Evolutionary conservation across 2,797 vertebrate genomes (phyloP).

Genomic region (Sitta carolinensis): DNA sequence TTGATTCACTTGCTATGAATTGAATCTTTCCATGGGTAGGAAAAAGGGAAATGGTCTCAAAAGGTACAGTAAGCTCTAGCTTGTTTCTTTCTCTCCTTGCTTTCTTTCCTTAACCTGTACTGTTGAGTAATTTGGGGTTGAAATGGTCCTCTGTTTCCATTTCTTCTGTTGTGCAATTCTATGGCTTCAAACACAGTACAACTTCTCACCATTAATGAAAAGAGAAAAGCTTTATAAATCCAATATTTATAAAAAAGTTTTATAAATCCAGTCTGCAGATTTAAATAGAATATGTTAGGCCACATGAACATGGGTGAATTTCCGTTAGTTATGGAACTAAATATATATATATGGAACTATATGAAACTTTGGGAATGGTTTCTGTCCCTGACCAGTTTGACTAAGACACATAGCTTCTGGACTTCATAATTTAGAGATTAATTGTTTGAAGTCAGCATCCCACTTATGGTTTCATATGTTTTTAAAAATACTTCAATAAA

Average conservation of each 20-base stretch:
- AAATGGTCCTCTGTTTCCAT: neutral
- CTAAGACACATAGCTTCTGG: neutral
- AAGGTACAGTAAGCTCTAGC: neutral
- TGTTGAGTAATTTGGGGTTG: neutral
- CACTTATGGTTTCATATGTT: neutral
- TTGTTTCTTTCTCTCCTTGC: neutral
- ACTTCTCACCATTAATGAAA: neutral
- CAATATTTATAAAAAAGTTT: neutral
- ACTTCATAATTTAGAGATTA: neutral
- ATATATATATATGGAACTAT: neutral
- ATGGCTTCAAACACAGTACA: neutral
- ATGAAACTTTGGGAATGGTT: neutral
- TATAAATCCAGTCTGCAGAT: neutral
- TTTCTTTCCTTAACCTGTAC: neutral
- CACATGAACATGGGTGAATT: neutral
- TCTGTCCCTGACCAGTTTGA: neutral
- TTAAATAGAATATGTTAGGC: neutral
- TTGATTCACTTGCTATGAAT: neutral
- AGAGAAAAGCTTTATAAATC: neutral
- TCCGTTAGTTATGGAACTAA: neutral
- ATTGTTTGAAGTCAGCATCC: neutral
- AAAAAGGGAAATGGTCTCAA: neutral
- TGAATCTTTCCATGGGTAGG: neutral
- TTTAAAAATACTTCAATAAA: neutral
- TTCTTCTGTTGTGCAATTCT: neutral